phyloP scores from a whole-genome alignment of 2,113 vertebrate genomes.

The Addax nasomaculatus region DNA sequence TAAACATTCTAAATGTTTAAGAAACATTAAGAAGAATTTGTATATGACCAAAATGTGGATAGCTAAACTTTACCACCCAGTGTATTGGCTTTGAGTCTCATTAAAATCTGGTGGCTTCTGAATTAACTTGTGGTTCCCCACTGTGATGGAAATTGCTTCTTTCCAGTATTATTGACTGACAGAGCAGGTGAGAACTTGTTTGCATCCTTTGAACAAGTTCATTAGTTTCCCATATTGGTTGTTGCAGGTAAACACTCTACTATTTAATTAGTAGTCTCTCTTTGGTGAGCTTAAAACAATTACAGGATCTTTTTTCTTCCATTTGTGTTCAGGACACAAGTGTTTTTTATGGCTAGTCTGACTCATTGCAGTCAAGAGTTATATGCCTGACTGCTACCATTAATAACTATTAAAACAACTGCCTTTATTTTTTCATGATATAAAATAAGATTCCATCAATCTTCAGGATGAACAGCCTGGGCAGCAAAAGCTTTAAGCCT shows the following conservation, averaged over 20 bases:
- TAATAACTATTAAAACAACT: constrained; percentile 80
- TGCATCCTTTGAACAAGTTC: constrained; percentile 73
- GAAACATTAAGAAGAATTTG: neutral
- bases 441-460: constrained; percentile 78
- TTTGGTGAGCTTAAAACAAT: constrained; percentile 43
- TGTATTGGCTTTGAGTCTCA: constrained; percentile 70
- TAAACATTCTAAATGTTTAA: too few species aligned
- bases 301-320: neutral
- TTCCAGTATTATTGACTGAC: constrained; percentile 78
- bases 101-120: constrained; percentile 77
- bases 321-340: neutral
- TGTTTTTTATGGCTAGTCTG: constrained; percentile 42
- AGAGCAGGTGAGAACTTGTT: constrained; percentile 75
- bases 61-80: constrained; percentile 62
- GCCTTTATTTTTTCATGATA: constrained; percentile 64
- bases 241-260: constrained; percentile 70
- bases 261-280: constrained; percentile 71
- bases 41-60: constrained; percentile 50
- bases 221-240: constrained; percentile 75
- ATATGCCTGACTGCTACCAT: constrained; percentile 74
- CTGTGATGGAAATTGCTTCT: constrained; percentile 80
- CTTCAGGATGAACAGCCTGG: constrained; percentile 66
- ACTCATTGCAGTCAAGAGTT: constrained; percentile 75
- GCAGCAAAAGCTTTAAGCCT: constrained; percentile 65
- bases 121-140: constrained; percentile 76